Evolutionary conservation across 2,797 vertebrate species (phyloP).

Genomic region (Hyperoplus lanceolatus): DNA sequence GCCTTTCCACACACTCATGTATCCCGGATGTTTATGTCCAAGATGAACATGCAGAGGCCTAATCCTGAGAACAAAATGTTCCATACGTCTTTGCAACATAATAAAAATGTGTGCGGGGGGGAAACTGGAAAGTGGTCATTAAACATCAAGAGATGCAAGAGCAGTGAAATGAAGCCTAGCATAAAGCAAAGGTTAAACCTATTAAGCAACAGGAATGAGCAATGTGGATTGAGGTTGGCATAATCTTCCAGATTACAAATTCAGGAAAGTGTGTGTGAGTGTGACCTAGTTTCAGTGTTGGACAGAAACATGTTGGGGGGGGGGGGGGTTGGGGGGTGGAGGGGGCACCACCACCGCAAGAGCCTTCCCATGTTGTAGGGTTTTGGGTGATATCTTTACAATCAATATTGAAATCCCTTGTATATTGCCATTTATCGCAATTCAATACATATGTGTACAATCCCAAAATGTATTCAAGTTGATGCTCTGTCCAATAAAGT

Average conservation of each 20-base stretch:
- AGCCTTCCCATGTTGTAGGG: too few species aligned
- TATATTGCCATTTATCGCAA: not conserved
- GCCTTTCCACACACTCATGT: not conserved
- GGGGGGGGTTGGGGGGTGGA: too few species aligned
- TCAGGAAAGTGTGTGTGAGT: constrained; percentile 57
- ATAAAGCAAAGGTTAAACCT: constrained; percentile 27
- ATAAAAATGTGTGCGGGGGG: not conserved
- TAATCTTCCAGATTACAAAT: constrained; percentile 63
- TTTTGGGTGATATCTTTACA: not conserved
- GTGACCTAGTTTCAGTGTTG: constrained; percentile 50
- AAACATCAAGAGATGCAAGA: not conserved
- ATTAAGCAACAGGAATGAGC: constrained; percentile 55
- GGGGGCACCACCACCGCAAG: too few species aligned
- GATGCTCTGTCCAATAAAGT: not conserved
- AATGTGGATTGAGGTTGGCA: constrained; percentile 52
- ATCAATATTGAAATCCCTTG: not conserved
- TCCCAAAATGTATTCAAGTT: not conserved
- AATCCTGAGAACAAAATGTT: not conserved
- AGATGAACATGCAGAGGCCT: not conserved
- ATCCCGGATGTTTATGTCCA: not conserved
- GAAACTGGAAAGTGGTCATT: not conserved
- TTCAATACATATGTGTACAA: not conserved
- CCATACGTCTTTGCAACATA: not conserved
- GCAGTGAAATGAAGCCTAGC: constrained; percentile 3
- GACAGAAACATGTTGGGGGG: too few species aligned